Evolutionary conservation across 2,888 invertebrate species (phyloP).

Genomic region (Furcula furcula): DNA sequence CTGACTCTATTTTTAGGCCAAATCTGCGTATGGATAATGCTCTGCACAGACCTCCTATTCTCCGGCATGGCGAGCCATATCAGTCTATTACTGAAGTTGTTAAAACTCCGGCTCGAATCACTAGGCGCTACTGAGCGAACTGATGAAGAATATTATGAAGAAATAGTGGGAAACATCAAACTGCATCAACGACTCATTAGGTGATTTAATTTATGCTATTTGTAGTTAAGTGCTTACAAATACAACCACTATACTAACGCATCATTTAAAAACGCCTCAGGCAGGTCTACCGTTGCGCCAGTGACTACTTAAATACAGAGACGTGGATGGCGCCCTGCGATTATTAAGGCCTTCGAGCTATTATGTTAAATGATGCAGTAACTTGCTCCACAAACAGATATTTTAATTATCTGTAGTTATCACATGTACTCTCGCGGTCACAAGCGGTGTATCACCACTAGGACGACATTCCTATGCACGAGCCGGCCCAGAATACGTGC

Average conservation of each 20-base stretch:
- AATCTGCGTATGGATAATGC: slow-evolving; percentile 71
- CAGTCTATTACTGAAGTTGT: slow-evolving; percentile 52
- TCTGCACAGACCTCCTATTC: slow-evolving; percentile 65
- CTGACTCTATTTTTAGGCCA: slow-evolving; percentile 52
- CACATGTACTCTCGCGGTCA: too few relatives aligned
- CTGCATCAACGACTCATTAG: slow-evolving; percentile 68
- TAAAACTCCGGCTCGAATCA: slow-evolving; percentile 54
- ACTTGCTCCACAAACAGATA: not conserved
- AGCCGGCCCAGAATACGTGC: too few relatives aligned
- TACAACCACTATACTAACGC: not conserved
- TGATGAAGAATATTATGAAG: slow-evolving; percentile 53
- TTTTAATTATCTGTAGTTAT: too few relatives aligned
- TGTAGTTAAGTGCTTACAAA: too few relatives aligned
- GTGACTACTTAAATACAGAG: not conserved
- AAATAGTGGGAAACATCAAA: slow-evolving; percentile 58
- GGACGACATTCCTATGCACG: too few relatives aligned
- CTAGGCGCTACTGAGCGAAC: slow-evolving; percentile 38
- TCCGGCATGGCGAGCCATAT: slow-evolving; percentile 73
- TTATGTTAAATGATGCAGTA: not conserved
- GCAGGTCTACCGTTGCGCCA: not conserved
- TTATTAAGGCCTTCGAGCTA: not conserved
- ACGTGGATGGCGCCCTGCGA: not conserved
- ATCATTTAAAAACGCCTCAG: not conserved
- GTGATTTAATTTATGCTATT: slow-evolving; percentile 23
- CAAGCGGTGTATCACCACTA: too few relatives aligned